Conservation (phyloP, 92 coral and sea anemone genomes). For the Actinernus sp. region DNA sequence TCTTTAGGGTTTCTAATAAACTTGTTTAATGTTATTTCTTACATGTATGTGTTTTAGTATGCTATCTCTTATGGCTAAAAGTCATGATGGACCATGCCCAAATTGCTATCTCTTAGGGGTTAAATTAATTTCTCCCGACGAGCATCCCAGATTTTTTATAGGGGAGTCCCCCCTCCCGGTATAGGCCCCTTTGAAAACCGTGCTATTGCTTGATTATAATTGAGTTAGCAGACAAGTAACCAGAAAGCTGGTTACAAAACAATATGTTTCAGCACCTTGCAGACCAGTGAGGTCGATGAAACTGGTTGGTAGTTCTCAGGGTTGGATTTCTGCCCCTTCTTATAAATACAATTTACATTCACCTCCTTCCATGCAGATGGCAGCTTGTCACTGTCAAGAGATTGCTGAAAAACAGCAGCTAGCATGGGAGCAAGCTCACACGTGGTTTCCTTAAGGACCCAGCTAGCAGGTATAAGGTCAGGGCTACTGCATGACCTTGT, state of each 20-base stretch:
- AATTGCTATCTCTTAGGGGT: no score
- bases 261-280: no score
- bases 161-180: no score
- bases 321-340: conserved; percentile 16
- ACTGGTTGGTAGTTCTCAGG: conserved; percentile 24
- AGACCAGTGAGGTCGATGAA: conserved; percentile 15
- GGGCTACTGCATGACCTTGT: conserved; percentile 24
- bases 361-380: conserved; percentile 30
- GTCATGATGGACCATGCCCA: no score
- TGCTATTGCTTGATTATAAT: conserved; percentile 14
- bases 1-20: no score
- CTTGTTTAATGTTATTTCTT: no score
- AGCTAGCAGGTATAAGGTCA: conserved; percentile 14
- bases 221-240: conserved; percentile 8
- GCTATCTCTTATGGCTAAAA: no score
- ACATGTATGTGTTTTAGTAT: no score
- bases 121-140: no score
- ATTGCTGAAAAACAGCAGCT: conserved; percentile 24
- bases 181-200: conserved; percentile 10
- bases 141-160: no score
- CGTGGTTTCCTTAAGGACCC: conserved; percentile 10
- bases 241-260: conserved; percentile 11
- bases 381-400: conserved; percentile 20
- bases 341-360: neutral
- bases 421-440: conserved; percentile 14